These are phyloP conservation scores for Azorinus chamasolen DNA, from an alignment of 2,888 invertebrate species.

Conservation along the genomic window DNA sequence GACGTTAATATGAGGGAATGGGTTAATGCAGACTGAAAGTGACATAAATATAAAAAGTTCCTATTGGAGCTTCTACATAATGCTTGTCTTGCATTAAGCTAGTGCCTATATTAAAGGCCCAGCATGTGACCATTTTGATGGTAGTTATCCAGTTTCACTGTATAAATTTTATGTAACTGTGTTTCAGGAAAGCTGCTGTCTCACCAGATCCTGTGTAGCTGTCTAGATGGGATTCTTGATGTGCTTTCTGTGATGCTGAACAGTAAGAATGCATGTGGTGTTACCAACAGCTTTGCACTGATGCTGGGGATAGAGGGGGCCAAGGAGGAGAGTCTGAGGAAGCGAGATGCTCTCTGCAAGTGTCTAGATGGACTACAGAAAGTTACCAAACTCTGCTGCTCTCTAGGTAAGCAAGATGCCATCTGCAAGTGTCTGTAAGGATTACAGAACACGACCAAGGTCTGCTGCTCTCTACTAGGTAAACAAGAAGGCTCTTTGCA, in stretches of 20 bases:
- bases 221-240: slow-evolving; percentile 96
- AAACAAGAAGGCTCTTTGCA: too few species aligned
- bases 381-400: slow-evolving; percentile 96
- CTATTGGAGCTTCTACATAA: too few species aligned
- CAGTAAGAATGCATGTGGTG: slow-evolving; percentile 85
- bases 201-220: slow-evolving; percentile 93
- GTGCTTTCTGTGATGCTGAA: slow-evolving; percentile 93
- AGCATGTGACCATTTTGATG: too few species aligned
- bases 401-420: slow-evolving; percentile 92
- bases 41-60: too few species aligned
- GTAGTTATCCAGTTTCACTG: too few species aligned
- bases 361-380: slow-evolving; percentile 96
- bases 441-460: slow-evolving; percentile 96
- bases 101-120: too few species aligned
- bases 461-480: too few species aligned
- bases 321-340: slow-evolving; percentile 87
- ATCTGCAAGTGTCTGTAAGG: slow-evolving; percentile 96
- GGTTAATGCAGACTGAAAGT: too few species aligned
- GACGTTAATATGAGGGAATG: too few species aligned
- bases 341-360: slow-evolving; percentile 93
- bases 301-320: slow-evolving; percentile 87
- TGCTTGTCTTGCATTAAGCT: too few species aligned
- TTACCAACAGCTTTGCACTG: slow-evolving; percentile 86
- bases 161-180: too few species aligned
- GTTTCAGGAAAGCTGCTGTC: slow-evolving; percentile 85